These are phyloP conservation scores for Octomys mimax DNA, from an alignment of 2,797 vertebrate genomes.

Conservation along the genomic window DNA sequence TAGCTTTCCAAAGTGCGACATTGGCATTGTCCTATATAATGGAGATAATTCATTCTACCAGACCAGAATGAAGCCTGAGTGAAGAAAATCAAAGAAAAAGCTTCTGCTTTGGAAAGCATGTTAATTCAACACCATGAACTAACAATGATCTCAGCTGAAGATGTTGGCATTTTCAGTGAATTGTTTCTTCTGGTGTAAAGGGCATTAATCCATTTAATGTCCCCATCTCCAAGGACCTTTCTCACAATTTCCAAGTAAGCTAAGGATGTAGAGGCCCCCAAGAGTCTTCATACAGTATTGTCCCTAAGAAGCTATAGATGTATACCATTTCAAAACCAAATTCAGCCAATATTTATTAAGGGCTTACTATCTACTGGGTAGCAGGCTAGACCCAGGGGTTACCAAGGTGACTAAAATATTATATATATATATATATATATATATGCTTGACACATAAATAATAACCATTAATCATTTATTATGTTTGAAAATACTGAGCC, in stretches of 20 bases:
- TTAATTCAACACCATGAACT: neutral
- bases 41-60: neutral
- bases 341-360: neutral
- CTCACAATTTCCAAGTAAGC: neutral
- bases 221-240: neutral
- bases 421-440: neutral
- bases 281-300: neutral
- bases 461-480: neutral
- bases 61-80: neutral
- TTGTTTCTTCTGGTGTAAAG: neutral
- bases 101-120: neutral
- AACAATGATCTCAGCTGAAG: neutral
- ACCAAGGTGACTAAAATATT: conserved; percentile 33
- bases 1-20: neutral
- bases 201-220: neutral
- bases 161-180: neutral
- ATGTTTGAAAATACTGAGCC: neutral
- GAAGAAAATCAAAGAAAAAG: neutral
- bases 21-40: neutral
- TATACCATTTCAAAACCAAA: conserved; percentile 15
- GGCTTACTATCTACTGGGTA: neutral
- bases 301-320: neutral
- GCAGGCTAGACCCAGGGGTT: neutral
- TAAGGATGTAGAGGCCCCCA: neutral
- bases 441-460: neutral